These are phyloP conservation scores for Lemur catta DNA, from an alignment of 2,797 vertebrate species.

Conservation along the genomic window DNA sequence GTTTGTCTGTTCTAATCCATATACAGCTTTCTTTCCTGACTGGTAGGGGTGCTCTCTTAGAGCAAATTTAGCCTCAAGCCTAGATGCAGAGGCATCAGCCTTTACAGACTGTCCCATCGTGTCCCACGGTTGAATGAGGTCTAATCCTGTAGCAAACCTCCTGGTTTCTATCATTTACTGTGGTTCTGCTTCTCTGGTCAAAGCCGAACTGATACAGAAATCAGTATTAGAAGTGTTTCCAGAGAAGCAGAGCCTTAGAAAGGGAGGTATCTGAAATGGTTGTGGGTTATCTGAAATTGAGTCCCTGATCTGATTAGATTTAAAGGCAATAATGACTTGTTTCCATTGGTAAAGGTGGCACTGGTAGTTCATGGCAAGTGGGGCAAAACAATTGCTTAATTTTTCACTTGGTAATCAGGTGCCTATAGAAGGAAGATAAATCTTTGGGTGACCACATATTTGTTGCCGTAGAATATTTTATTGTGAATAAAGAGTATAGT, in stretches of 20 bases:
- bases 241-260: background rate
- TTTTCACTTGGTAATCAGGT: background rate
- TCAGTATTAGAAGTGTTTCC: background rate
- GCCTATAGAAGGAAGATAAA: background rate
- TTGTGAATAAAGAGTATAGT: background rate
- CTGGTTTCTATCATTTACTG: background rate
- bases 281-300: background rate
- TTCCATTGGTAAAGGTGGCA: background rate
- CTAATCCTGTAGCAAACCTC: background rate
- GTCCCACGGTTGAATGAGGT: background rate
- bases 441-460: background rate
- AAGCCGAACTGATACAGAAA: background rate
- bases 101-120: background rate
- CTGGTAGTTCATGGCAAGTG: background rate
- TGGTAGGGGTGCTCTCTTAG: background rate
- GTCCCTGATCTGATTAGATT: background rate
- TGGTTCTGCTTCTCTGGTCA: background rate
- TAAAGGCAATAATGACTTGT: background rate
- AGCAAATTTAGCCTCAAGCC: background rate
- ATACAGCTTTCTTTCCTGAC: background rate
- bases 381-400: background rate
- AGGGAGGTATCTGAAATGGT: background rate
- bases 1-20: background rate
- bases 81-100: background rate
- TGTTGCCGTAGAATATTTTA: background rate